Conservation (phyloP, 2,113 vertebrate species). For the Cottus gobio region DNA sequence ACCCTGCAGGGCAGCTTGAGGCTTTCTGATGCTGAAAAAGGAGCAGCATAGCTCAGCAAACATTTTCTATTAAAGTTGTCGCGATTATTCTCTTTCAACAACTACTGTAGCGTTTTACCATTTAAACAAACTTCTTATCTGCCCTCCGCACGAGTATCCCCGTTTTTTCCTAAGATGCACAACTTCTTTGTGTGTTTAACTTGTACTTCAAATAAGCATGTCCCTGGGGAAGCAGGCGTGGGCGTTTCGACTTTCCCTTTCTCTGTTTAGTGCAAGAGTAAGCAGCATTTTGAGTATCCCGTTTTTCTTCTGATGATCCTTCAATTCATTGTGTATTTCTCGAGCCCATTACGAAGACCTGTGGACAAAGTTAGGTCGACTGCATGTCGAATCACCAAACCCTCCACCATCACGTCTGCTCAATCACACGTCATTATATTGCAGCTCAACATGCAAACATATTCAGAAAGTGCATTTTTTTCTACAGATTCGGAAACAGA, state of each 20-base stretch:
- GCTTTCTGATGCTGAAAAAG: not conserved
- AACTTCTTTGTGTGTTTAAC: conserved; percentile 5
- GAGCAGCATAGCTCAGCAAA: conserved; percentile 13
- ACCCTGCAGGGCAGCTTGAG: not conserved
- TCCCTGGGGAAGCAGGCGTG: not conserved
- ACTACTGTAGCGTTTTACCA: not conserved
- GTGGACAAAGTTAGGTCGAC: not conserved
- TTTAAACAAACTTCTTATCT: conserved; percentile 23
- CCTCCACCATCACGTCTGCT: not conserved
- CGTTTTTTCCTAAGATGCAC: not conserved
- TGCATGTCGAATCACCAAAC: not conserved
- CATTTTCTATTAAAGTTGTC: not conserved
- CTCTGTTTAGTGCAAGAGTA: not conserved
- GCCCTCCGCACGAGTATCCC: not conserved
- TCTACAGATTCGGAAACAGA: not conserved
- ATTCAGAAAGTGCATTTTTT: not conserved
- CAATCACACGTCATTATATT: not conserved
- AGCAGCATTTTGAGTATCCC: not conserved
- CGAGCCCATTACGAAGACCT: not conserved
- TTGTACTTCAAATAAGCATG: not conserved
- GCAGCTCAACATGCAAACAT: not conserved
- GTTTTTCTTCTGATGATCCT: not conserved
- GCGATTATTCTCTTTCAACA: not conserved
- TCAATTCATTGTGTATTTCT: not conserved
- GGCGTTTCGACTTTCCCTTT: not conserved